Base-by-base conservation (phyloP, 2,797 vertebrate species). In the Clamator glandarius region DNA sequence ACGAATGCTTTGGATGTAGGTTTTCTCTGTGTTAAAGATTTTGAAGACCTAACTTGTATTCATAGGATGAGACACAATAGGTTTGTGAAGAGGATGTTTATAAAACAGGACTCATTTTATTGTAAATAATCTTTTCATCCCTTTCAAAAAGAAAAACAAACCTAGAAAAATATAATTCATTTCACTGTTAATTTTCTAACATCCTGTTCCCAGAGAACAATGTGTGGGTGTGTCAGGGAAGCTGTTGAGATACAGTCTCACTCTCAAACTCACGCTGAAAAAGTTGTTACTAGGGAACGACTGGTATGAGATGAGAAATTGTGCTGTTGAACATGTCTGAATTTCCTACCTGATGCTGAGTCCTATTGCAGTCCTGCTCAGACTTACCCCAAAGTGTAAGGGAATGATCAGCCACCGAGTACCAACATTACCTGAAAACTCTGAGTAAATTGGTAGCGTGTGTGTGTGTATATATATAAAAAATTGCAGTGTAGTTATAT, bases 31-130 rank as follows among this genome's bases (percentile, higher is more conserved):
- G 5, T 67, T 46, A 58, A 72, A 55, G 23, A 28, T 55, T 84
- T 51, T 61, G 48, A 66, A 69, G 42, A 25, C 54, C 29, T n/a
- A 17, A 61, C 1, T 3, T 19, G 26, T 58, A 16, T 58, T 79
- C 50, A 26, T 16, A 35, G 62, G 15, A 26, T 20, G 24, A 86
- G 29, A 13, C 55, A 62, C 85, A 92, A 5, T 72, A 72, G 51
- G 31, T 85, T 83, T 29, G 55, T 94, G 87, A 85, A 84, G 87
- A 95, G 95, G 96, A 95, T 94, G 93, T 96, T 94, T 96, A 79
- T 84, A 46, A 89, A 90, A 58, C 59, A 20, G 0, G 25, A 26
- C 72, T 88, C 52, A 6, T 80, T 95, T 94, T 94, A 51, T 86
- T 70, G n/a, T 89, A 87, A 95, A 87, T 80, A 94, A 72, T 77